A percentile compares a stretch with the other conserved stretches of the same genome.
Conservation (phyloP, 2,888 invertebrate genomes). For the Microctonus brassicae region DNA sequence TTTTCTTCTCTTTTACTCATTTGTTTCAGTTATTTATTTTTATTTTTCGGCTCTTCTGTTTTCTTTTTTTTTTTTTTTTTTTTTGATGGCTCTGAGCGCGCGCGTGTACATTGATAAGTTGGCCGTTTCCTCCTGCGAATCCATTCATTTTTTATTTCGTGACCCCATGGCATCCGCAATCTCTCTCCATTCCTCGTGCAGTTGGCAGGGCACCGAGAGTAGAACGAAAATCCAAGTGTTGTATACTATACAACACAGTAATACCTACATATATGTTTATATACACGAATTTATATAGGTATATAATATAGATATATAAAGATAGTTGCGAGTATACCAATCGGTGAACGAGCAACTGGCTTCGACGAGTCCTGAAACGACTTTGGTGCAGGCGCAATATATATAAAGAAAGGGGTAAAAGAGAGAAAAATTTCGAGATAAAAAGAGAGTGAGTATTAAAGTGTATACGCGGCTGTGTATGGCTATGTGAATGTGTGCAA, state of each 20-base stretch:
- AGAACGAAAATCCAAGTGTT: constrained; percentile 15
- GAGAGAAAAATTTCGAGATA: no score
- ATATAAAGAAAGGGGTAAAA: not conserved
- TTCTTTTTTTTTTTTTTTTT: no score
- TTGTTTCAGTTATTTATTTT: no score
- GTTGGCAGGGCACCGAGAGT: constrained; percentile 25
- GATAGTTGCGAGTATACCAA: constrained; percentile 15
- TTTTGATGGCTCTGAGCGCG: constrained; percentile 17
- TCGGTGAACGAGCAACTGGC: constrained; percentile 25
- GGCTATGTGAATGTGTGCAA: constrained; percentile 5
- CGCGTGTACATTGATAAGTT: constrained; percentile 33
- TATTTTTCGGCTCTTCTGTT: not conserved
- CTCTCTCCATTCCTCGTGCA: constrained; percentile 26
- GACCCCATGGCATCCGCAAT: constrained; percentile 34
- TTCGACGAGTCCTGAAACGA: constrained; percentile 27
- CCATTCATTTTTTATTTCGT: constrained; percentile 33
- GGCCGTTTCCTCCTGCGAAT: constrained; percentile 29
- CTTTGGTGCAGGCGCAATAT: not conserved
- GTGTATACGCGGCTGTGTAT: no score
- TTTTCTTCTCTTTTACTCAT: no score
- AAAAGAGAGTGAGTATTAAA: no score
- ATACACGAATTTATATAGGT: not conserved
- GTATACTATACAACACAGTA: constrained; percentile 9
- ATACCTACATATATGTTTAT: constrained; percentile 13
- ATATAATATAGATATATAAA: not conserved